These are phyloP conservation scores for Notodonta dromedarius DNA, from an alignment of 2,888 invertebrate genomes.

Conservation along the genomic window DNA sequence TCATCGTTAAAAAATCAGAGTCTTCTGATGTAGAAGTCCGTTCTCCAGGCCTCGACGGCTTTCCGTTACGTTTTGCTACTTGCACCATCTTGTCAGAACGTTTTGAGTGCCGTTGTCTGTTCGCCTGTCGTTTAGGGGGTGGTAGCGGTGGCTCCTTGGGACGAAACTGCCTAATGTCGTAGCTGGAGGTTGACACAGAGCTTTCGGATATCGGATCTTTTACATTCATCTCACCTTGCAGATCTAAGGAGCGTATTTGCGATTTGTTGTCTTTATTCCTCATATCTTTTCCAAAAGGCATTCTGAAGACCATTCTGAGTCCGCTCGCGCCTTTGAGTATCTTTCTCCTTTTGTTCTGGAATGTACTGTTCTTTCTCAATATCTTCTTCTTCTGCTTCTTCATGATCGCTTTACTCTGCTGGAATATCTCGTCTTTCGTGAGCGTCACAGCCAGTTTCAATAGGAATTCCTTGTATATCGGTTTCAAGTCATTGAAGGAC, in stretches of 20 bases:
- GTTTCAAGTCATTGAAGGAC: slow-evolving; percentile 96
- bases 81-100: slow-evolving; percentile 70
- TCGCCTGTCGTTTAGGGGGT: slow-evolving; percentile 71
- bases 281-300: slow-evolving; percentile 80
- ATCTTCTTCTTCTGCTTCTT: slow-evolving; percentile 90
- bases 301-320: slow-evolving; percentile 86
- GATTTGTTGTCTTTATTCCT: slow-evolving; percentile 63
- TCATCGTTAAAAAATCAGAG: slow-evolving; percentile 83
- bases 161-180: slow-evolving; percentile 85
- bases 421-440: slow-evolving; percentile 96
- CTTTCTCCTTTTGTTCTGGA: slow-evolving; percentile 84
- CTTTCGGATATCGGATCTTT: slow-evolving; percentile 82
- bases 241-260: slow-evolving; percentile 49
- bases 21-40: slow-evolving; percentile 86
- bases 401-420: slow-evolving; percentile 95
- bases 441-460: slow-evolving; percentile 93
- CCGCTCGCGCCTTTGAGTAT: slow-evolving; percentile 85
- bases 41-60: slow-evolving; percentile 80
- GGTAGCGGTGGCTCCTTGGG: slow-evolving; percentile 81
- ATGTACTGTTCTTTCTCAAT: slow-evolving; percentile 81
- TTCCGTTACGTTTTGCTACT: slow-evolving; percentile 72
- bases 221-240: slow-evolving; percentile 44
- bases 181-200: slow-evolving; percentile 86
- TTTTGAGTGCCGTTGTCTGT: slow-evolving; percentile 71
- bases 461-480: slow-evolving; percentile 95